Evolutionary conservation across 2,113 vertebrate genomes (phyloP).

Genomic region (Catharus bicknelli): DNA sequence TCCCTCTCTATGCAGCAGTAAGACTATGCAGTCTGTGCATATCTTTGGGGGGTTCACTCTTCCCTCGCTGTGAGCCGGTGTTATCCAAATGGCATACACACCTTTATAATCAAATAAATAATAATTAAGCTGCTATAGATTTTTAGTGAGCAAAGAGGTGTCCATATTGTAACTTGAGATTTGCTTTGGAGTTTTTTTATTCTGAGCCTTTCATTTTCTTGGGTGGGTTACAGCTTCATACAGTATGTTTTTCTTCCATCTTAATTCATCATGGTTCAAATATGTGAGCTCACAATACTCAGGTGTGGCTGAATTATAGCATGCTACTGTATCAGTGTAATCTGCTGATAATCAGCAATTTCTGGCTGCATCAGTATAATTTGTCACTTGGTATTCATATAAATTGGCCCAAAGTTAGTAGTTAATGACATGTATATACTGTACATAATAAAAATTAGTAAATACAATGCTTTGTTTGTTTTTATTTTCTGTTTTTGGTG

Average conservation of each 20-base stretch:
- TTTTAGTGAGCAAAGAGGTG: not conserved
- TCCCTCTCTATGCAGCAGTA: not conserved
- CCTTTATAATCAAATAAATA: not conserved
- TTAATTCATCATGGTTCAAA: not conserved
- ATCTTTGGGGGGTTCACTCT: not conserved
- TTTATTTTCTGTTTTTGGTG: not conserved
- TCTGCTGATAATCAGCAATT: not conserved
- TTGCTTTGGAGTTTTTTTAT: not conserved
- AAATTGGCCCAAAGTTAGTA: not conserved
- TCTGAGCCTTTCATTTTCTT: not conserved
- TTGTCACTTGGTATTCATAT: not conserved
- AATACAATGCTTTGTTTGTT: not conserved
- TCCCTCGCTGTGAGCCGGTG: not conserved
- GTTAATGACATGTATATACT: accelerated
- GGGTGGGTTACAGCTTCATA: not conserved
- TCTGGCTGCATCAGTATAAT: not conserved
- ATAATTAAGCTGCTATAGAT: not conserved
- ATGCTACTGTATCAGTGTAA: not conserved
- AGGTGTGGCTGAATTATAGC: not conserved
- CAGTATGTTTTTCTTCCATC: not conserved
- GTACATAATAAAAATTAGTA: not conserved
- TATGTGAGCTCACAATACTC: not conserved
- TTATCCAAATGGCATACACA: not conserved
- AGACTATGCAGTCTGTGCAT: not conserved
- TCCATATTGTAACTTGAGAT: not conserved